Evolutionary conservation across 2,797 vertebrate genomes (phyloP).

Genomic region (Sebastes hubbsi): DNA sequence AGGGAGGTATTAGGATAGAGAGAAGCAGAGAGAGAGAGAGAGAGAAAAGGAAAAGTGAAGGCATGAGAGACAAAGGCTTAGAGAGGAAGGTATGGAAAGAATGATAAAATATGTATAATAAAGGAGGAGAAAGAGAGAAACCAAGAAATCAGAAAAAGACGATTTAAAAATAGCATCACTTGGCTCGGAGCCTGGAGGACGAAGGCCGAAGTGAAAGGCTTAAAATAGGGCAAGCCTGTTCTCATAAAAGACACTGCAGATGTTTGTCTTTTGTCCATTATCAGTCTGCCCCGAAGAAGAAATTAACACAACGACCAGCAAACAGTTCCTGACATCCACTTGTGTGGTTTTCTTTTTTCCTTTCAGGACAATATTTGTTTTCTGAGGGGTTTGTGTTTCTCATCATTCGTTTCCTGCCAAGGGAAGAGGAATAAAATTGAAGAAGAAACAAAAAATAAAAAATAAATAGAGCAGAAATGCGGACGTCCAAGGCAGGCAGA

Average conservation of each 20-base stretch:
- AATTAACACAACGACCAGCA: conserved; percentile 26
- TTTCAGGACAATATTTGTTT: conserved; percentile 52
- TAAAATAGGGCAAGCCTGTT: not conserved
- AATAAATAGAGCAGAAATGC: conserved; percentile 59
- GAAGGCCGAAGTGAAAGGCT: conserved; percentile 24
- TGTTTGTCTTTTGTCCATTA: conserved; percentile 36
- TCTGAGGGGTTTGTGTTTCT: conserved; percentile 48
- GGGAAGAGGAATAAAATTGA: conserved; percentile 36
- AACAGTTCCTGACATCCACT: conserved; percentile 21
- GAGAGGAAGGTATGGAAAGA: conserved; percentile 1
- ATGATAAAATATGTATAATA: not conserved
- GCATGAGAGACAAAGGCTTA: conserved; percentile 10
- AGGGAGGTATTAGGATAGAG: conserved; percentile 28
- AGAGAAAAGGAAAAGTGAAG: conserved; percentile 11
- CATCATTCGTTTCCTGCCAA: conserved; percentile 41
- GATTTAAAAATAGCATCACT: conserved; percentile 47
- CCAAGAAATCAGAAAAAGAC: not conserved
- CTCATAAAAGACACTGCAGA: conserved; percentile 13
- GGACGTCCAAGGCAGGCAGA: conserved; percentile 34
- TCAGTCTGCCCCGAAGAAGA: conserved; percentile 34
- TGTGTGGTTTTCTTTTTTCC: conserved; percentile 28
- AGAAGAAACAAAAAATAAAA: conserved; percentile 32
- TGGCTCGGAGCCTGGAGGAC: conserved; percentile 30
- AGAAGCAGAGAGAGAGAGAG: not conserved
- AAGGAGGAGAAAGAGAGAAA: not conserved